phyloP scores from a whole-genome alignment of 2,888 invertebrate genomes.

The Papilio demoleus region DNA sequence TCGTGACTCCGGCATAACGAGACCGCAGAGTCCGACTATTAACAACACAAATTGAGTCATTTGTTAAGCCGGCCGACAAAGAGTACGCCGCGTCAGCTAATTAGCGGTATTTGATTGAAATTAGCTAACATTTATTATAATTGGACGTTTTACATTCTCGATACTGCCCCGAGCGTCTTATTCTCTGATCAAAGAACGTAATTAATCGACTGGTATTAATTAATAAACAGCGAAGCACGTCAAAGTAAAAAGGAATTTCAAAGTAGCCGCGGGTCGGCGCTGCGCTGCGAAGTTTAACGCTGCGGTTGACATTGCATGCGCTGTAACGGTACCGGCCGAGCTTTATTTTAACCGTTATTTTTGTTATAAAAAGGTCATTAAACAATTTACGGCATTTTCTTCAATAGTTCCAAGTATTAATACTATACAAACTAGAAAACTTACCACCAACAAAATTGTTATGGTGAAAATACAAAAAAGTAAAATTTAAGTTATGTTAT shows the following conservation, averaged over 20 bases:
- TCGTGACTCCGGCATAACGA: conserved; percentile 66
- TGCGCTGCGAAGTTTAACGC: conserved; percentile 58
- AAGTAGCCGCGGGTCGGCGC: conserved; percentile 47
- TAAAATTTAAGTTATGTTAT: background rate
- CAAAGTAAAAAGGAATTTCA: conserved; percentile 48
- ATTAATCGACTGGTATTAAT: conserved; percentile 69
- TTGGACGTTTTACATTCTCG: conserved; percentile 71
- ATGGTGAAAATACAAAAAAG: background rate
- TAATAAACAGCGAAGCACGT: conserved; percentile 45
- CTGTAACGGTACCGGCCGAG: conserved; percentile 58
- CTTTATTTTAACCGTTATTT: conserved; percentile 35
- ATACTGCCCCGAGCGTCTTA: conserved; percentile 62
- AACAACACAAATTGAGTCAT: conserved; percentile 80
- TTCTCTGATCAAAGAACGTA: conserved; percentile 65
- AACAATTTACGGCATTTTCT: conserved; percentile 25
- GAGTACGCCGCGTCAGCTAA: conserved; percentile 75
- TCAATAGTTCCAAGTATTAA: conserved; percentile 3
- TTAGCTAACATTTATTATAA: conserved; percentile 78
- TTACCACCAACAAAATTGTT: background rate
- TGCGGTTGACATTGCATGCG: conserved; percentile 71
- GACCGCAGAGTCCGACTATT: conserved; percentile 65
- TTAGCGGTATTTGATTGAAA: conserved; percentile 81
- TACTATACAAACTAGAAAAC: background rate
- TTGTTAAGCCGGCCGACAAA: conserved; percentile 75
- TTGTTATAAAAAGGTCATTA: conserved; percentile 28